Base-by-base conservation (phyloP, 1,140 invertebrate species). In the Calosoma granatense region DNA sequence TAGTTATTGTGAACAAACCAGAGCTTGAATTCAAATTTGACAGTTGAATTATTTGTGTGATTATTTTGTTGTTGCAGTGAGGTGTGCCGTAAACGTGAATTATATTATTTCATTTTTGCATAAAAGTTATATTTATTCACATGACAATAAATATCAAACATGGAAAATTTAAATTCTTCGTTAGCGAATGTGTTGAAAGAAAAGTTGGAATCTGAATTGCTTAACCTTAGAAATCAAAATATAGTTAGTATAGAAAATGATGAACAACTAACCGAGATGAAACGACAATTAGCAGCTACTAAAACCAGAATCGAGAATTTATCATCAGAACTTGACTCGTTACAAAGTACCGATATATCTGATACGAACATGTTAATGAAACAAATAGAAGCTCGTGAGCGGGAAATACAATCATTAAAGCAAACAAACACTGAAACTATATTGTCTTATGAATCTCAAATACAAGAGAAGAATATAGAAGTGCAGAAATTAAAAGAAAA, bases 221-320 rank as follows among this genome's bases (percentile, higher is more conserved):
- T 11, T 17, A 47, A 30, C 6, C 26, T n/a, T n/a, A n/a, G n/a
- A 36, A 36, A 36, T 47, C 9, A 47, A 47, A 47, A 6, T 17
- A 17, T 17, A 47, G 15, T 11, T 17, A 47, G 9, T 4, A 47
- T 17, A 22, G 19, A 39, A 9, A 43, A 53, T 39, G 58, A 60
- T 14, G 59, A 63, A 55, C 30, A 61, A 57, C 19, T 59, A n/a
- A 53, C 61, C 36, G 57, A 61, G 22, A 23, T 17, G 19, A 61
- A 63, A 26, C 53, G 57, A 53, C 22, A 59, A 41, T n/a, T 63
- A 36, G 41, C 52, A 30, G 15, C 53, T 11, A 20, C 36, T 11
- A 51, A 12, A 47, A 51, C 59, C 15, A 36, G 61, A 20, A 57
- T 61, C 47, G 14, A 20, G 12, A 47, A 61, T 39, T 59, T 56